phyloP scores from a whole-genome alignment of 1,140 invertebrate species.

The Drosophila kepulauana region DNA sequence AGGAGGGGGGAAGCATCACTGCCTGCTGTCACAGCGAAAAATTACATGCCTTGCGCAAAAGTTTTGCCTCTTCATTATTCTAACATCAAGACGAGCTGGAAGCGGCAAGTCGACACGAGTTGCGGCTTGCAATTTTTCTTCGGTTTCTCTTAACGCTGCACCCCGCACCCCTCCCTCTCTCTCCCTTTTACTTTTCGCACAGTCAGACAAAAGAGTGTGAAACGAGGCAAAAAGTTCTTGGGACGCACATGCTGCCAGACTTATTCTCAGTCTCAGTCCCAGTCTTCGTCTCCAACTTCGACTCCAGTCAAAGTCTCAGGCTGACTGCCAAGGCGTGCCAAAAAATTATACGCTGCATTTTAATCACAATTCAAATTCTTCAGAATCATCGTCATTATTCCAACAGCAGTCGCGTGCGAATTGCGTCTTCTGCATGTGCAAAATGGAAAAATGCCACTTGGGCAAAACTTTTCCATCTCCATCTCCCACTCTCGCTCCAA shows the following conservation, averaged over 20 bases:
- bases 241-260: constrained; percentile 64
- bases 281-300: not conserved
- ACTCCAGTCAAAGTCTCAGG: constrained; percentile 18
- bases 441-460: constrained; percentile 55
- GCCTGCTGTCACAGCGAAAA: constrained; percentile 82
- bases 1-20: constrained; percentile 15
- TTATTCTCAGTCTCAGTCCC: constrained; percentile 25
- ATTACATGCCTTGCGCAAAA: constrained; percentile 84
- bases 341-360: constrained; percentile 83
- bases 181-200: constrained; percentile 36
- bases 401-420: constrained; percentile 56
- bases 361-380: constrained; percentile 84
- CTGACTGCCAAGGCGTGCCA: constrained; percentile 36
- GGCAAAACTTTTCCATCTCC: constrained; percentile 42
- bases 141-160: constrained; percentile 25
- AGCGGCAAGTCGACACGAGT: constrained; percentile 71
- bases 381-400: constrained; percentile 80
- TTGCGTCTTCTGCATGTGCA: constrained; percentile 39
- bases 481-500: not conserved
- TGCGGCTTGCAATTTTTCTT: constrained; percentile 83
- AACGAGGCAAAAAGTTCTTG: constrained; percentile 67
- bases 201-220: constrained; percentile 72
- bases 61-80: constrained; percentile 84
- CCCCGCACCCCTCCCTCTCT: not conserved
- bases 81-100: constrained; percentile 73